Evolutionary conservation across 2,888 invertebrate genomes (phyloP), one percentile per base, ranked within the genome.

Genomic region (Drosophila sordidula): DNA sequence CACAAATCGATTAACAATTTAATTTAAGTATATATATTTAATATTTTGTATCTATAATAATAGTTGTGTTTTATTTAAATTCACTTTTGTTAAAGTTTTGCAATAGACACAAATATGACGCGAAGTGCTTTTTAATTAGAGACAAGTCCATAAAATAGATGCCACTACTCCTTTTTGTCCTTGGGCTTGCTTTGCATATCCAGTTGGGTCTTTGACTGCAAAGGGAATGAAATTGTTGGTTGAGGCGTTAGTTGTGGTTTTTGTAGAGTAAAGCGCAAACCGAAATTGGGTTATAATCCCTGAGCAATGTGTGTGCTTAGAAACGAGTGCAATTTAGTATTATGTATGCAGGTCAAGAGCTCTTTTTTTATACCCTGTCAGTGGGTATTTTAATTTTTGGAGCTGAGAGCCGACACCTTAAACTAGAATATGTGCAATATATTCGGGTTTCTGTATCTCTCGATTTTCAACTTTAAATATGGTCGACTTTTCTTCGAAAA

Each of bases 241-340:
- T 67, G 44, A 22, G 54, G 71, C 39, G 47, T 54, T 56, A 63
- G 73, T 59, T 59, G 47, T 45, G 63, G 54, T 50, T 42, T 47
- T 59, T 41, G 56, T 50, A 47, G 62, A 70, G 72, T 52, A 58
- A 68, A 57, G 68, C 57, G 36, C 51, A 42, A 39, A 61, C 56
- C 51, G 18, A 70, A 74, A 77, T 79, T 70, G 59, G 72, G 56
- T 54, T 82, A 74, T 66, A 59, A 54, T 59, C 61, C 66, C 22
- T 55, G 41, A 49, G 72, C 54, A 67, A 59, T 75, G 44, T 67
- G 47, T 54, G 52, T 52, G 68, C 71, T 57, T 44, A 47, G 41
- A 67, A 49, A 25, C 5, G 59, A 38, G 59, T 46, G 39, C 56
- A 45, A 46, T 58, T 32, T 34, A 4, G 34, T 34, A 52, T 41